Conservation (phyloP, 2,888 invertebrate genomes). For the Epistrophe grossulariae region DNA sequence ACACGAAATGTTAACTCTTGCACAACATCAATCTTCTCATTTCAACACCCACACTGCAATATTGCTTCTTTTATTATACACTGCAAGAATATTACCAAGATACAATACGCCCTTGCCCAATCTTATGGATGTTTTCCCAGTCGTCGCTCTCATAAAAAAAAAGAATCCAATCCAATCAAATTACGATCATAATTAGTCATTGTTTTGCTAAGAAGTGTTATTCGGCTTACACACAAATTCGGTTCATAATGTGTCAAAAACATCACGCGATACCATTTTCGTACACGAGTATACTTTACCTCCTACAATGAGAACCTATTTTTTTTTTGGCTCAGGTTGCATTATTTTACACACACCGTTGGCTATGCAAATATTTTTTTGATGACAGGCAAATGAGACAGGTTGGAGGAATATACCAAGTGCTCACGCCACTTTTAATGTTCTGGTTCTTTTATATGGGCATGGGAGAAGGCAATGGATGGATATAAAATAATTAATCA, state of each 20-base stretch:
- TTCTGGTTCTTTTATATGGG: slow-evolving; percentile 42
- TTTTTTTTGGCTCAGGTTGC: slow-evolving; percentile 51
- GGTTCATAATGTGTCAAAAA: slow-evolving; percentile 54
- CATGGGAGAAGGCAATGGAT: slow-evolving; percentile 5
- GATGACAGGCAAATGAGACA: slow-evolving; percentile 60
- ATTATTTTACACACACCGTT: slow-evolving; percentile 58
- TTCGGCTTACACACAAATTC: slow-evolving; percentile 46
- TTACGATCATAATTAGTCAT: slow-evolving; percentile 69
- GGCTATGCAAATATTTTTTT: slow-evolving; percentile 70
- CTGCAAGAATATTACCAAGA: slow-evolving; percentile 6
- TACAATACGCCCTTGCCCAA: slow-evolving; percentile 37
- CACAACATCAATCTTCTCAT: slow-evolving; percentile 15
- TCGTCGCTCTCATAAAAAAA: slow-evolving; percentile 11
- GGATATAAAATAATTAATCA: slow-evolving; percentile 33
- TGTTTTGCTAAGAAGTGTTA: slow-evolving; percentile 51
- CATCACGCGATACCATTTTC: slow-evolving; percentile 62
- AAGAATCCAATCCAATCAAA: slow-evolving; percentile 27
- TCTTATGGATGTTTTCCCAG: slow-evolving; percentile 38
- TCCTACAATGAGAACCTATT: slow-evolving; percentile 43
- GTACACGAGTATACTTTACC: slow-evolving; percentile 35
- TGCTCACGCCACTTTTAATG: slow-evolving; percentile 50
- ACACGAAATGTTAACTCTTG: slow-evolving; percentile 25
- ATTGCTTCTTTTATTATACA: neutral
- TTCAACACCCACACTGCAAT: slow-evolving; percentile 31
- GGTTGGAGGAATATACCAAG: slow-evolving; percentile 19